These are phyloP conservation scores for Drosophila eohydei DNA, from an alignment of 2,888 invertebrate species.

Conservation along the genomic window DNA sequence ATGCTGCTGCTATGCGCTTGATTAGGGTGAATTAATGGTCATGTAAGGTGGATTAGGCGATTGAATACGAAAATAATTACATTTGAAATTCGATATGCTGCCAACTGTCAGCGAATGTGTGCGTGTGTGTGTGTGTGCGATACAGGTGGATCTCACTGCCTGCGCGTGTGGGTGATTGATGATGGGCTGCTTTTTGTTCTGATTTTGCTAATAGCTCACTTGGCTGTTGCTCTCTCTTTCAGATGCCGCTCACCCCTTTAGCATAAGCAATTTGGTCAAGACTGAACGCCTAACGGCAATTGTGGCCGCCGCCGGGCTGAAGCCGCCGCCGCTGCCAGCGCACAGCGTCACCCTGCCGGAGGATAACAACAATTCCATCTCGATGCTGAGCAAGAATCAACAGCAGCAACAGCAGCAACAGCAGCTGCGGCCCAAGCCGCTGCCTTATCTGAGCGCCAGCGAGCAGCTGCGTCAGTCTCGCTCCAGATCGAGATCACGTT, in stretches of 20 bases:
- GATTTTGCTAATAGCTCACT: slow-evolving; percentile 62
- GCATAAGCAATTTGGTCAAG: slow-evolving; percentile 91
- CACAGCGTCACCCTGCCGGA: slow-evolving; percentile 56
- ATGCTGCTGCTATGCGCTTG: slow-evolving; percentile 55
- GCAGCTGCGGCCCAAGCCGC: slow-evolving; percentile 86
- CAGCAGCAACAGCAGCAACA: slow-evolving; percentile 62
- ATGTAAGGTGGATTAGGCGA: slow-evolving; percentile 84
- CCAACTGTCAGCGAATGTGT: slow-evolving; percentile 56
- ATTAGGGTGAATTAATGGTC: slow-evolving; percentile 85
- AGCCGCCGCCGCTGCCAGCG: slow-evolving; percentile 75
- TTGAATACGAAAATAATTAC: slow-evolving; percentile 84
- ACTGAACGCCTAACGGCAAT: slow-evolving; percentile 85
- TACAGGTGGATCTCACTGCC: slow-evolving; percentile 51
- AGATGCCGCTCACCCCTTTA: slow-evolving; percentile 92
- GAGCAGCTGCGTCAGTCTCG: slow-evolving; percentile 73
- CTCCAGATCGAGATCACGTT: slow-evolving; percentile 73
- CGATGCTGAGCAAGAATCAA: slow-evolving; percentile 83
- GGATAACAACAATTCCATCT: slow-evolving; percentile 83
- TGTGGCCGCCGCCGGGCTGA: slow-evolving; percentile 85
- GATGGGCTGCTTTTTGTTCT: slow-evolving; percentile 51
- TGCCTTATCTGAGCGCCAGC: slow-evolving; percentile 84
- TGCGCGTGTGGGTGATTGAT: slow-evolving; percentile 63
- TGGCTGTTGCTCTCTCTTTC: slow-evolving; percentile 75
- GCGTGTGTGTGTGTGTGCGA: slow-evolving; percentile 20
- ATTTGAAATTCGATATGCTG: slow-evolving; percentile 83